Percentiles rank a stretch among this genome's conserved stretches.
These are phyloP conservation scores for Macrosteles quadrilineatus DNA, from an alignment of 1,140 invertebrate species.

Conservation along the genomic window DNA sequence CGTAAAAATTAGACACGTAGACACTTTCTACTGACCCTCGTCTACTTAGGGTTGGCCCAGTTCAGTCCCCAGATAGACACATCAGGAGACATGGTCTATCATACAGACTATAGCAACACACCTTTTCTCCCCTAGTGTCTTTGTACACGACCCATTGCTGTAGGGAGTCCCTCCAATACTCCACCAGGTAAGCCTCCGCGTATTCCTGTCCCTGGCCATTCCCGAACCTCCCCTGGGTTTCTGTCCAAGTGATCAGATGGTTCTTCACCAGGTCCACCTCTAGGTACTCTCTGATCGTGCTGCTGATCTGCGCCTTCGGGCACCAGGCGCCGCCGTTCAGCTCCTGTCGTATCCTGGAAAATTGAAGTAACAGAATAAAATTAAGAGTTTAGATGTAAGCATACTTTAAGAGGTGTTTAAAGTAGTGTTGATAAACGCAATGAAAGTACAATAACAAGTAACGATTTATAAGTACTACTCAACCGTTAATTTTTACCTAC, in stretches of 20 bases:
- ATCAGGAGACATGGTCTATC: too few species aligned
- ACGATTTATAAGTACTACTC: too few species aligned
- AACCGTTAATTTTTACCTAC: too few species aligned
- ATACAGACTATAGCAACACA: too few species aligned
- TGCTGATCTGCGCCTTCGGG: slow-evolving; percentile 75
- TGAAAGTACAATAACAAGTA: too few species aligned
- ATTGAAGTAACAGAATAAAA: too few species aligned
- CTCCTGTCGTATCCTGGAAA: slow-evolving; percentile 79
- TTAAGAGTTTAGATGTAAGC: not conserved
- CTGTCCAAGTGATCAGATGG: slow-evolving; percentile 82
- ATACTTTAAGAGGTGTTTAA: not conserved
- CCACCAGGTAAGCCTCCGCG: slow-evolving; percentile 79
- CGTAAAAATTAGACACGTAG: too few species aligned
- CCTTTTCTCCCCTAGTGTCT: slow-evolving; percentile 71
- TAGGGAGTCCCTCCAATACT: slow-evolving; percentile 76
- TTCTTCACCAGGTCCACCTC: slow-evolving; percentile 79
- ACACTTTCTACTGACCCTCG: too few species aligned
- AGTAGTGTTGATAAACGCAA: too few species aligned
- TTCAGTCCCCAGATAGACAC: too few species aligned
- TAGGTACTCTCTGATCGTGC: slow-evolving; percentile 77
- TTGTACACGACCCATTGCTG: slow-evolving; percentile 77
- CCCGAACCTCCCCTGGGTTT: slow-evolving; percentile 90
- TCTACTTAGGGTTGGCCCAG: too few species aligned
- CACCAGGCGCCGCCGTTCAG: slow-evolving; percentile 93
- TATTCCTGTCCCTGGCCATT: slow-evolving; percentile 93